Evolutionary conservation across 2,113 vertebrate genomes (phyloP).

Genomic region (Dermatemys mawii): DNA sequence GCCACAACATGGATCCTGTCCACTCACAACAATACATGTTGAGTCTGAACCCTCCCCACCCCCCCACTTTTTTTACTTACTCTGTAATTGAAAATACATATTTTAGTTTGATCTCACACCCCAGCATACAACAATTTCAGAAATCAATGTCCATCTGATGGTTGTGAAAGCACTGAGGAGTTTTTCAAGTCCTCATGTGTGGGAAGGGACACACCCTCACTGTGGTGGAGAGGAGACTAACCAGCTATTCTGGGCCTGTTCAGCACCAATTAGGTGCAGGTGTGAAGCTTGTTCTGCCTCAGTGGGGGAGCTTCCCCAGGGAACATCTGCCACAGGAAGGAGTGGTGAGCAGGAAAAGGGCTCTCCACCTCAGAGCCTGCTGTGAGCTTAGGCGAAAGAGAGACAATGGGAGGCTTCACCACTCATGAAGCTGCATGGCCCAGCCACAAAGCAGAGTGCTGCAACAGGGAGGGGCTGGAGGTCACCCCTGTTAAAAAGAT

Average conservation of each 20-base stretch:
- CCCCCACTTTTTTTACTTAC: neutral
- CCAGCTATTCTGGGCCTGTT: neutral
- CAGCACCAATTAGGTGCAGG: too few relatives aligned
- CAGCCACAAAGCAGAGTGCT: neutral
- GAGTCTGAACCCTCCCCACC: neutral
- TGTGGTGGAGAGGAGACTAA: neutral
- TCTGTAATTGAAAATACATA: constrained; percentile 28
- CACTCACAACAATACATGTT: neutral
- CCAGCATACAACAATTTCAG: neutral
- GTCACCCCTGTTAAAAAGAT: neutral
- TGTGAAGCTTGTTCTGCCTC: neutral
- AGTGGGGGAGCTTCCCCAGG: neutral
- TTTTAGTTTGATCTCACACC: constrained; percentile 7
- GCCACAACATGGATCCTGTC: neutral
- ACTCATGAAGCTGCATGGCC: neutral
- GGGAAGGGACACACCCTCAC: neutral
- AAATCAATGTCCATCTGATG: neutral
- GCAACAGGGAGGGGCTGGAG: neutral
- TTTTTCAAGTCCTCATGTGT: neutral
- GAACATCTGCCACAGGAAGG: neutral
- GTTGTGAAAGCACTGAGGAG: neutral
- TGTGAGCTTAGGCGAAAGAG: too few relatives aligned
- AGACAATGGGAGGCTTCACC: neutral
- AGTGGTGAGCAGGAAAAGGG: neutral
- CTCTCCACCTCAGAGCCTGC: neutral